These are phyloP conservation scores for Calliphora vomitoria DNA, from an alignment of 2,888 invertebrate species.

Conservation along the genomic window DNA sequence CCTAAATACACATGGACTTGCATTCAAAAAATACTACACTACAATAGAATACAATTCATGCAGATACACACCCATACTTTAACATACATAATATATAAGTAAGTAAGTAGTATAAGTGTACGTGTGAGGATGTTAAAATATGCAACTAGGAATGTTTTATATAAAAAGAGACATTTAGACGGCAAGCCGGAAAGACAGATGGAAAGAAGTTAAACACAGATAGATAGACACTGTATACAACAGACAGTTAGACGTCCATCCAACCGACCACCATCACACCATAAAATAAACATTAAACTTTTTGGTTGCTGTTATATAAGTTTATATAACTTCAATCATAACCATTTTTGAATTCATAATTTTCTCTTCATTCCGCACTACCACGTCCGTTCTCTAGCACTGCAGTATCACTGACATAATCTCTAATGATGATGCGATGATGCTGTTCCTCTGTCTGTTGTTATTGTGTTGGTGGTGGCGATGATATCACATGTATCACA, in stretches of 20 bases:
- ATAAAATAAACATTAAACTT: conserved; percentile 38
- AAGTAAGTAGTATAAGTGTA: not conserved
- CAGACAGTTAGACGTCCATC: conserved; percentile 51
- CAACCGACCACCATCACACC: conserved; percentile 1
- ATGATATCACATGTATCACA: conserved; percentile 50
- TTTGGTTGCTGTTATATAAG: conserved; percentile 43
- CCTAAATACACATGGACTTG: conserved; percentile 40
- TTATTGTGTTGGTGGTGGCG: not conserved
- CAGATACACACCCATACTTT: conserved; percentile 21
- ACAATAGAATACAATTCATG: conserved; percentile 31
- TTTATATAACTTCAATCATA: conserved; percentile 58
- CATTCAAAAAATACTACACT: conserved; percentile 30
- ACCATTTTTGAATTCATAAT: conserved; percentile 33
- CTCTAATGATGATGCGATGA: conserved; percentile 31
- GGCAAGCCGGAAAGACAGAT: conserved; percentile 35
- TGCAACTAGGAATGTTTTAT: not conserved
- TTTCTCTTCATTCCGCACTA: conserved; percentile 5
- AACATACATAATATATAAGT: not conserved
- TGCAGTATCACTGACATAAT: conserved; percentile 53
- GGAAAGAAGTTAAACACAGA: conserved; percentile 32
- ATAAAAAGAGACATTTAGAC: conserved; percentile 4
- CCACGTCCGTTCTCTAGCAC: not conserved
- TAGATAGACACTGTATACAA: not conserved
- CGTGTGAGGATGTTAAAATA: not conserved
- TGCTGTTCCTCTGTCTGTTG: not conserved